A percentile compares a stretch with the other conserved stretches of the same genome.
phyloP scores from a whole-genome alignment of 30 jellyfish, hydroid and myxozoan species.

The Pseudorhiza aurosa region DNA sequence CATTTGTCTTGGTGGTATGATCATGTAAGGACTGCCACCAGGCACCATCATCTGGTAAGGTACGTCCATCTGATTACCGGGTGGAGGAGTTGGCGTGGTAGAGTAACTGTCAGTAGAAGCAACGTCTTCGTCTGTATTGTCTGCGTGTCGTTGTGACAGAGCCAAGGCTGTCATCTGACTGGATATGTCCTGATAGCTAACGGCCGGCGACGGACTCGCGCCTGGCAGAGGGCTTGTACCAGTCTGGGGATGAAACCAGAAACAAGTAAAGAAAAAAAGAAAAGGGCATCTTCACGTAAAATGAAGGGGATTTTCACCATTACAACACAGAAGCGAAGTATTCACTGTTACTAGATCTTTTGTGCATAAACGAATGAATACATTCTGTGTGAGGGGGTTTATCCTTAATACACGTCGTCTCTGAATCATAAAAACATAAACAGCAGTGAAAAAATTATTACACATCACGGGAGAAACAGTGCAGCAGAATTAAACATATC shows the following conservation, averaged over 20 bases:
- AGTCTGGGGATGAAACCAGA: not conserved
- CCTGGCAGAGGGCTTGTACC: conserved; percentile 29
- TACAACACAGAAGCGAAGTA: too few relatives aligned
- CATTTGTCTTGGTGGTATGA: conserved; percentile 58
- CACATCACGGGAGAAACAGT: too few relatives aligned
- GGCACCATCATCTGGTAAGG: conserved; percentile 54
- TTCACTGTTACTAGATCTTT: too few relatives aligned
- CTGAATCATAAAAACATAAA: too few relatives aligned
- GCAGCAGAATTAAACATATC: too few relatives aligned
- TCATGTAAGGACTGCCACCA: conserved; percentile 54
- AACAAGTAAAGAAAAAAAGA: not conserved
- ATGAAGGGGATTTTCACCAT: too few relatives aligned
- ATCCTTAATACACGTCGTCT: too few relatives aligned
- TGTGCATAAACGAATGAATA: too few relatives aligned
- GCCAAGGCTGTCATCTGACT: conserved; percentile 53
- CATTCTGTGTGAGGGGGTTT: too few relatives aligned
- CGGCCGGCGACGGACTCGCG: conserved; percentile 6
- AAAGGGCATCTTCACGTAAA: too few relatives aligned
- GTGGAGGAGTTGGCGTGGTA: conserved; percentile 68
- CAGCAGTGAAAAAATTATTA: too few relatives aligned
- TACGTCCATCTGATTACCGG: conserved; percentile 44
- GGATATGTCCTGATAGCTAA: conserved; percentile 48
- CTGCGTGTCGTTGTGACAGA: conserved; percentile 50
- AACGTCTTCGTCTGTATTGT: conserved; percentile 44
- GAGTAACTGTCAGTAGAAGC: conserved; percentile 59